Evolutionary conservation across 2,797 vertebrate genomes (phyloP).

Genomic region (Miichthys miiuy): DNA sequence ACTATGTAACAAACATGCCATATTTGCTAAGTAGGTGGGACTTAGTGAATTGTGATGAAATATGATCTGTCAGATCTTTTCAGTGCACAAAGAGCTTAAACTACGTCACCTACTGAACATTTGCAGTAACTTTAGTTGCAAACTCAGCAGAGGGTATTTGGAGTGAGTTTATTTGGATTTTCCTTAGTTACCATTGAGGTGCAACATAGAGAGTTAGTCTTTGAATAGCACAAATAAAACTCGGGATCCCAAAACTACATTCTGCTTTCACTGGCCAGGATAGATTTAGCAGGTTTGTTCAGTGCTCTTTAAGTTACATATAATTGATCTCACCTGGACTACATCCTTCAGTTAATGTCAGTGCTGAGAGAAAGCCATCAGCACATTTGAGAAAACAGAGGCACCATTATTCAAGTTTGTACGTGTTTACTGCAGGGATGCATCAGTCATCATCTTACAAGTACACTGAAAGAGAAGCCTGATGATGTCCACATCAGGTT

Average conservation of each 20-base stretch:
- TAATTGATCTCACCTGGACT: neutral
- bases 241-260: neutral
- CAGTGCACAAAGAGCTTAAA: neutral
- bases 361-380: neutral
- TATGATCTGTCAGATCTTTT: neutral
- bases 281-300: neutral
- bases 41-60: neutral
- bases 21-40: neutral
- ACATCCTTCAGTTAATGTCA: neutral
- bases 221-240: neutral
- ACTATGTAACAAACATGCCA: no score
- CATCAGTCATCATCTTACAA: neutral
- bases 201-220: neutral
- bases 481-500: neutral
- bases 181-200: neutral
- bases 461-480: neutral
- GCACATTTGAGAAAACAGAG: neutral
- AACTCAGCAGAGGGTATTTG: neutral
- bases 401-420: neutral
- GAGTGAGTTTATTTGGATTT: neutral
- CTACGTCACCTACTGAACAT: neutral
- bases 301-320: neutral
- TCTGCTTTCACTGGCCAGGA: neutral
- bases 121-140: neutral
- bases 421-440: neutral